These are phyloP conservation scores for Heliconius himera DNA, from an alignment of 1,140 invertebrate species.

Conservation along the genomic window DNA sequence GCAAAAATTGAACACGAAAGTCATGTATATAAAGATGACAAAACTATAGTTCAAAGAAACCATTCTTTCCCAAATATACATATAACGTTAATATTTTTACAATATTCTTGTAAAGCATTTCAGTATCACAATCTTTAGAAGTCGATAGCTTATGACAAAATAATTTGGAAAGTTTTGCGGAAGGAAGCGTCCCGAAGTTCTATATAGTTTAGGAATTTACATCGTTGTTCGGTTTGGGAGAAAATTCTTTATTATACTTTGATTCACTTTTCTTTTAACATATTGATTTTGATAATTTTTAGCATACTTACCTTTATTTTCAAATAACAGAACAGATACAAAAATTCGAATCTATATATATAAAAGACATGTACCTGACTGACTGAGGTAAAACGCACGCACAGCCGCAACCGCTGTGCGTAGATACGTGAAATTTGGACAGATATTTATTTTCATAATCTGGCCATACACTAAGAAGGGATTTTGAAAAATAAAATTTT, in stretches of 20 bases:
- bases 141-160: conserved; percentile 24
- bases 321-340: no score
- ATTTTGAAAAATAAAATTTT: no score
- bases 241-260: not conserved
- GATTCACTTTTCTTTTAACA: not conserved
- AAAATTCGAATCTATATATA: no score
- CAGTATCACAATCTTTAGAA: conserved; percentile 6
- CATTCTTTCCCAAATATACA: not conserved
- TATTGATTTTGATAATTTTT: not conserved
- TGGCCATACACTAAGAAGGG: no score
- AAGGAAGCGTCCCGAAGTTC: not conserved
- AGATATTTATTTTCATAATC: no score
- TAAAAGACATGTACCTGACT: no score
- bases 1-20: no score
- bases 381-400: no score
- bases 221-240: not conserved
- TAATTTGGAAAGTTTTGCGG: not conserved
- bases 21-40: not conserved
- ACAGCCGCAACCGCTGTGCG: no score
- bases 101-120: not conserved
- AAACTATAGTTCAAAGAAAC: not conserved
- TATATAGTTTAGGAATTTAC: not conserved
- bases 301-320: not conserved
- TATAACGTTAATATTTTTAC: not conserved
- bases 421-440: no score